Conservation (phyloP, 2,888 invertebrate genomes). For the Agrilus mali region DNA sequence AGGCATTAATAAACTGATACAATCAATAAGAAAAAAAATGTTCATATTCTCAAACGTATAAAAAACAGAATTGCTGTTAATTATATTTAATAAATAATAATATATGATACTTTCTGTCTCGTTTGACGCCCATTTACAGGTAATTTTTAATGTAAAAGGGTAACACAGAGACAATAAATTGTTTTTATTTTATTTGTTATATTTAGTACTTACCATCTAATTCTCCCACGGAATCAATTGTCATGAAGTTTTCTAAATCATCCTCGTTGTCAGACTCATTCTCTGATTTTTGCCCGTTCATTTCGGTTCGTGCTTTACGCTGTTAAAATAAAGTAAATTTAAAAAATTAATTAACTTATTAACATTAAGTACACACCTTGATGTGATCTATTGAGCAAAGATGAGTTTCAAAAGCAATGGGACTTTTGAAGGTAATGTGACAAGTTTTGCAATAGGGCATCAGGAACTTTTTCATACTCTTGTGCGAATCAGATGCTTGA, state of each 20-base stretch:
- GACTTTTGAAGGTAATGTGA: constrained; percentile 64
- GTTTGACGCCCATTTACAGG: constrained; percentile 14
- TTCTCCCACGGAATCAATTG: constrained; percentile 79
- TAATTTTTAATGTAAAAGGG: constrained; percentile 12
- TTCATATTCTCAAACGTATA: no score
- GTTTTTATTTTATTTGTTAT: no score
- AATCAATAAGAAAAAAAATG: no score
- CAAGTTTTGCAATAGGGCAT: constrained; percentile 73
- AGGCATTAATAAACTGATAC: not conserved
- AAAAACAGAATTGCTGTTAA: not conserved
- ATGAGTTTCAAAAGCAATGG: constrained; percentile 77
- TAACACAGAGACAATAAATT: constrained; percentile 16
- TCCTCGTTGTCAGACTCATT: constrained; percentile 53
- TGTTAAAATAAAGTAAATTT: constrained; percentile 22
- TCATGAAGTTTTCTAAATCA: constrained; percentile 74
- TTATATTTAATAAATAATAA: constrained; percentile 10
- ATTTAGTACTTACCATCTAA: constrained; percentile 49
- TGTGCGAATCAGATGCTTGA: constrained; percentile 66
- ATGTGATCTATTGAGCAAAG: constrained; percentile 71
- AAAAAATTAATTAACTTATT: constrained; percentile 3
- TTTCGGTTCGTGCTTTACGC: constrained; percentile 40
- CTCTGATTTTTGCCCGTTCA: constrained; percentile 28
- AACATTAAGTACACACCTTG: constrained; percentile 40
- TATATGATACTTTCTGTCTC: constrained; percentile 15
- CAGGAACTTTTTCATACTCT: constrained; percentile 74